These are phyloP conservation scores for Dynastes hyllus DNA, from an alignment of 2,888 invertebrate species.

Conservation along the genomic window DNA sequence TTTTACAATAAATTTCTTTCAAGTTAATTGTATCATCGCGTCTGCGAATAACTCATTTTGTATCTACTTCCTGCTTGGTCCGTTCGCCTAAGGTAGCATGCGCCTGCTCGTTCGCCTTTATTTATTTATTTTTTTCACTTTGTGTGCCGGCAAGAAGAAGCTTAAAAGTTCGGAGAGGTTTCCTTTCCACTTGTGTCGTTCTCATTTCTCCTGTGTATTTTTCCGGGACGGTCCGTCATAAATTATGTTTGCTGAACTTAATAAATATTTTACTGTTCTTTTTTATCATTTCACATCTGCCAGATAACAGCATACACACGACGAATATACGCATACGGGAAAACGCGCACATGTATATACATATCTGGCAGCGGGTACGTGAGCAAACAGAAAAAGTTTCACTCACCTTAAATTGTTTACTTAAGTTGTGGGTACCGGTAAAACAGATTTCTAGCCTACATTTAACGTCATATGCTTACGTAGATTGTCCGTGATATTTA, in stretches of 20 bases:
- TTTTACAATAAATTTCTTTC: constrained; percentile 42
- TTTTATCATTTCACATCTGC: constrained; percentile 45
- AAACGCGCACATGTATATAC: constrained; percentile 6
- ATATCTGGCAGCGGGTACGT: constrained; percentile 1
- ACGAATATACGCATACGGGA: background rate
- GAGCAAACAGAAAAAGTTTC: constrained; percentile 26
- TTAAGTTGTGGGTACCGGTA: constrained; percentile 11
- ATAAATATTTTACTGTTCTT: constrained; percentile 49
- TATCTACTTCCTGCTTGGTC: constrained; percentile 15
- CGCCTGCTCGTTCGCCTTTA: constrained; percentile 16
- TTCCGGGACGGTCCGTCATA: constrained; percentile 38
- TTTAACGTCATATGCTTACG: background rate
- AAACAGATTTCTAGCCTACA: background rate
- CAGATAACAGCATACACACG: constrained; percentile 19
- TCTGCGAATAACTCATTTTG: constrained; percentile 30
- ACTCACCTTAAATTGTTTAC: constrained; percentile 35
- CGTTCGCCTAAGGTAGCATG: background rate
- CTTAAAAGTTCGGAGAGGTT: constrained; percentile 27
- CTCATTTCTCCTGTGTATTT: constrained; percentile 48
- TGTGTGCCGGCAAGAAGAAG: constrained; percentile 1
- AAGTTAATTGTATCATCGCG: constrained; percentile 40
- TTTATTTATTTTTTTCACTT: constrained; percentile 45
- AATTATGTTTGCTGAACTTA: constrained; percentile 47
- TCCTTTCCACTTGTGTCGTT: constrained; percentile 36
- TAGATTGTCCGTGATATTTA: background rate